A percentile compares a stretch with the other conserved stretches of the same genome.
Evolutionary conservation across 2,113 vertebrate genomes (phyloP).

Genomic region (Ochotona curzoniae): DNA sequence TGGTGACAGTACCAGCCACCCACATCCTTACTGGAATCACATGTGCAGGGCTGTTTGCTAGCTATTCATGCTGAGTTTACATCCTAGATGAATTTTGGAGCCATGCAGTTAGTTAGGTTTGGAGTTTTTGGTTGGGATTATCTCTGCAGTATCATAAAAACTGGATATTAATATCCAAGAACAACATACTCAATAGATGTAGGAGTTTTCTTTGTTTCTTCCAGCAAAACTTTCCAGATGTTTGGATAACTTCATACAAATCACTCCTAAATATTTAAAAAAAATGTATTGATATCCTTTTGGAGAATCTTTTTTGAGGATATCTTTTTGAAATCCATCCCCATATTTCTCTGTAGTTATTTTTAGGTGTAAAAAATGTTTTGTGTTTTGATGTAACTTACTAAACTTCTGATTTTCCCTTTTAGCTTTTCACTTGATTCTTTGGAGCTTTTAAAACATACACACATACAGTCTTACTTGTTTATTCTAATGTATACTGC

Average conservation of each 20-base stretch:
- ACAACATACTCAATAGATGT: background rate
- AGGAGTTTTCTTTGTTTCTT: background rate
- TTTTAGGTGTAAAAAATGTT: conserved; percentile 10
- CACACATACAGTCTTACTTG: conserved; percentile 4
- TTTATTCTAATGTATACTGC: background rate
- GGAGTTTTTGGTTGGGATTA: conserved; percentile 45
- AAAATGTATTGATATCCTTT: too few relatives aligned
- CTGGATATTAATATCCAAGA: background rate
- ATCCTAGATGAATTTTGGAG: conserved; percentile 50
- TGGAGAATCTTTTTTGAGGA: too few relatives aligned
- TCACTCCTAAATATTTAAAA: conserved; percentile 15
- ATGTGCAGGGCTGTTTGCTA: conserved; percentile 24
- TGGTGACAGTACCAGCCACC: background rate
- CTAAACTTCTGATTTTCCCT: background rate
- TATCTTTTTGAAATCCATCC: background rate
- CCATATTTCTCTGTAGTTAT: background rate
- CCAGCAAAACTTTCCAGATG: background rate
- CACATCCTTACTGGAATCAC: conserved; percentile 56
- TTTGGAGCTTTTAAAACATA: conserved; percentile 23
- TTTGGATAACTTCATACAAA: conserved; percentile 26
- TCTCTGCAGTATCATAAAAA: background rate
- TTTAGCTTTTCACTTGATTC: background rate
- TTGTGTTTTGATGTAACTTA: background rate
- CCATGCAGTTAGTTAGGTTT: background rate
- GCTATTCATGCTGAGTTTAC: conserved; percentile 29